Evolutionary conservation across 2,888 invertebrate genomes (phyloP).

Genomic region (Cheilosia urbana): DNA sequence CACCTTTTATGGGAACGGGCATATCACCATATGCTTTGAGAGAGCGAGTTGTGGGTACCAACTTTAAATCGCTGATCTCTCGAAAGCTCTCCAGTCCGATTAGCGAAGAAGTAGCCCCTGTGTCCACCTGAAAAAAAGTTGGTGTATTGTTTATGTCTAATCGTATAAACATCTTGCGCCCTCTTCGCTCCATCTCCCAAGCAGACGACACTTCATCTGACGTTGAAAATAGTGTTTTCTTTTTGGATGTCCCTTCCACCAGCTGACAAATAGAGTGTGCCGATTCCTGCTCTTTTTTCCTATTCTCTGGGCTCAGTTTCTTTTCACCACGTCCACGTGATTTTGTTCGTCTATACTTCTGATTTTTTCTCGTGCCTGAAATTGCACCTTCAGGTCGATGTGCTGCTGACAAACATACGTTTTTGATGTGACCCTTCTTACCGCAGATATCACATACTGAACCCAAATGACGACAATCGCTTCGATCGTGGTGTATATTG

Average conservation of each 20-base stretch:
- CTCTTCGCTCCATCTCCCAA: conserved; percentile 4
- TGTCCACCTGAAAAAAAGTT: conserved; percentile 51
- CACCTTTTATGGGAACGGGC: too few species aligned
- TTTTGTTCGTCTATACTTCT: conserved; percentile 10
- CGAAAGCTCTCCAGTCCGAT: conserved; percentile 24
- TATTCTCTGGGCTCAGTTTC: too few species aligned
- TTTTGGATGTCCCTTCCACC: too few species aligned
- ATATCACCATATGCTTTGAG: too few species aligned
- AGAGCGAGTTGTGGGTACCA: too few species aligned
- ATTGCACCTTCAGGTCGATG: not conserved
- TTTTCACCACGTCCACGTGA: not conserved
- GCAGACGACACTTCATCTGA: conserved; percentile 5
- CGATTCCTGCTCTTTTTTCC: too few species aligned
- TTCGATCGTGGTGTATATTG: conserved; percentile 23
- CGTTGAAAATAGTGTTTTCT: not conserved
- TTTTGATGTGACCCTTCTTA: conserved; percentile 37
- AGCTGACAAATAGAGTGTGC: too few species aligned
- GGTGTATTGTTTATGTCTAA: too few species aligned
- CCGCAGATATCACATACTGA: conserved; percentile 19
- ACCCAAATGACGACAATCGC: conserved; percentile 24
- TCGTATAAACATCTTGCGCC: not conserved
- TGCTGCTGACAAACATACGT: conserved; percentile 1
- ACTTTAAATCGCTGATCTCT: not conserved
- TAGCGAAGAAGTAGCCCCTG: conserved; percentile 43
- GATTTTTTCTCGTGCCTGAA: not conserved